Evolutionary conservation across 2,888 invertebrate species (phyloP).

Genomic region (Dinocampus coccinellae): DNA sequence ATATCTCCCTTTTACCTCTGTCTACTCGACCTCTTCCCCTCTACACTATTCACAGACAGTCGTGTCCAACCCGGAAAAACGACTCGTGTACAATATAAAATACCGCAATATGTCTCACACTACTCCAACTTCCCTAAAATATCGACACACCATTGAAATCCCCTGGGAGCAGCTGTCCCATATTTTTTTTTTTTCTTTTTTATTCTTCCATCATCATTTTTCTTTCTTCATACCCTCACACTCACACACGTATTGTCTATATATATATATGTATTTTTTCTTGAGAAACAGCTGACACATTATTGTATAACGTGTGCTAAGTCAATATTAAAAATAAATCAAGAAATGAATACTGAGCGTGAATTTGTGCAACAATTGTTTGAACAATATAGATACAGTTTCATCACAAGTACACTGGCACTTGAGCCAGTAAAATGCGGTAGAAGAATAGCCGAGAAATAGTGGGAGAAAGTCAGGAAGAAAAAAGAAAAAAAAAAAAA

Average conservation of each 20-base stretch:
- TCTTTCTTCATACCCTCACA: conserved; percentile 24
- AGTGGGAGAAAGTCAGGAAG: background rate
- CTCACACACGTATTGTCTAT: too few species aligned
- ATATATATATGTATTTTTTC: conserved; percentile 28
- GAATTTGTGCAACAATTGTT: background rate
- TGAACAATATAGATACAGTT: background rate
- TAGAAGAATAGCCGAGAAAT: background rate
- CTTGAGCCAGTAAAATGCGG: background rate
- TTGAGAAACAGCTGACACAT: conserved; percentile 14
- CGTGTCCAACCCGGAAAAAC: background rate
- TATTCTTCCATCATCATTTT: conserved; percentile 35
- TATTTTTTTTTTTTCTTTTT: conserved; percentile 12
- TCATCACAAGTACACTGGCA: background rate
- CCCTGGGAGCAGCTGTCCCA: conserved; percentile 10
- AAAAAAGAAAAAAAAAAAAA: background rate
- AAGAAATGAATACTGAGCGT: background rate
- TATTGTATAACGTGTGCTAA: background rate
- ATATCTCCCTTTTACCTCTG: background rate
- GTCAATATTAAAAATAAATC: background rate
- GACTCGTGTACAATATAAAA: background rate
- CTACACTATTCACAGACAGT: background rate
- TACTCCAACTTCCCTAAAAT: background rate
- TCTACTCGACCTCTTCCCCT: background rate
- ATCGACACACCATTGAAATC: background rate
- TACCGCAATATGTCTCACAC: background rate